Base-by-base conservation (phyloP, 2,113 vertebrate genomes). In the Hippocampus mohnikei region DNA sequence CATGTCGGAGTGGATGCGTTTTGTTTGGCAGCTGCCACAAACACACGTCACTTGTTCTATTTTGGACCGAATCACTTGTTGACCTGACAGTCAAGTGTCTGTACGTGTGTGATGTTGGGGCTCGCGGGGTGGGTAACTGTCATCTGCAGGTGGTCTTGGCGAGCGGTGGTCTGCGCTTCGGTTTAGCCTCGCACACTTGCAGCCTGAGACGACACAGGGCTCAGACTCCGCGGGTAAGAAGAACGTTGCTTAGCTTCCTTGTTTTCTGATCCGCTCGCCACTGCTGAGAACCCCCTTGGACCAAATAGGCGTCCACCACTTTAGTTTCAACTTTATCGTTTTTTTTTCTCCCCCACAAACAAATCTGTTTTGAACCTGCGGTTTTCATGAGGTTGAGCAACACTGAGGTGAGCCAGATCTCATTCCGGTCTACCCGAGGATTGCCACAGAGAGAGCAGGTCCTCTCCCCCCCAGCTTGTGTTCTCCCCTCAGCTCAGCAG, bases 111-210 rank as follows among this genome's bases (percentile, higher is more conserved):
- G 18, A 20, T 50, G 2, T 16, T 16, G 76, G 74, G 64, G 60
- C 5, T 5, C 9, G 60, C 0, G 20, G 37, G 37, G 37, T 62
- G 73, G 40, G 15, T 73, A 66, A 67, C 66, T 91, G 88, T 75
- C 90, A 90, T 16, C 61, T 88, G 81, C 89, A 93, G 91, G 83
- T 92, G 89, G 74, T 74, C 25, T 23, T 76, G 62, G 77, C 82
- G 66, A 68, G 81, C 73, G 20, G 73, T 80, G 59, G 33, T 78
- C 73, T 18, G 16, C 60, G 77, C 60, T 69, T 58, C 89, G 82
- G 80, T 3, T 41, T 53, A 78, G 37, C 72, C 53, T 29, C 66
- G 40, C 58, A 8, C 58, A 33, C 15, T 29, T 29, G 3, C 58
- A 20, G 16, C 27, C 27, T 11, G 8, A 55, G 75, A 80, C 60